A percentile compares a stretch with the other conserved stretches of the same genome.
These are phyloP conservation scores for Pherbina coryleti DNA, from an alignment of 2,888 invertebrate genomes.

Conservation along the genomic window DNA sequence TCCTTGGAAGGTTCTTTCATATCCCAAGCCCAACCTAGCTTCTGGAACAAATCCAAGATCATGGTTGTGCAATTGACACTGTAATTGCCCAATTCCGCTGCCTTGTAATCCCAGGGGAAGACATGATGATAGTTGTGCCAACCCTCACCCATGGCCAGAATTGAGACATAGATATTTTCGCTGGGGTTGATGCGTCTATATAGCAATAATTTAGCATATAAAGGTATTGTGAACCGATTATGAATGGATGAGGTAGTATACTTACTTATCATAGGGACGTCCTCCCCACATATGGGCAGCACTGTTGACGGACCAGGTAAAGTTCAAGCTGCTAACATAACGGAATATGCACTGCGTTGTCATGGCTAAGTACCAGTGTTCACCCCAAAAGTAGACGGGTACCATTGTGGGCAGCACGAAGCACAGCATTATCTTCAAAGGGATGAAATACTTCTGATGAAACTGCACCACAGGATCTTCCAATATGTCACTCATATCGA, in stretches of 20 bases:
- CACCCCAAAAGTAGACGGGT: conserved; percentile 80
- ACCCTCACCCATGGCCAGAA: conserved; percentile 85
- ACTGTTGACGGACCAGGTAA: conserved; percentile 92
- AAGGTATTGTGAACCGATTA: neutral
- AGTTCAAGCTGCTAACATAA: conserved; percentile 81
- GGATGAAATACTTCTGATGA: conserved; percentile 80
- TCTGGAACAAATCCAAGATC: conserved; percentile 78
- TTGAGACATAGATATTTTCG: conserved; percentile 81
- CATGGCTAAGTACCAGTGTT: conserved; percentile 76
- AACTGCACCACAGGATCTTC: conserved; percentile 83
- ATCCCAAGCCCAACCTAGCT: conserved; percentile 83
- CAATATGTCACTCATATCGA: conserved; percentile 86
- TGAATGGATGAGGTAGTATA: conserved; percentile 38
- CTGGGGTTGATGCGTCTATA: conserved; percentile 81
- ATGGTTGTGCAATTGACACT: conserved; percentile 79
- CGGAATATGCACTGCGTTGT: conserved; percentile 78
- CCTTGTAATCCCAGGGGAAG: conserved; percentile 94
- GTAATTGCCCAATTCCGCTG: conserved; percentile 83
- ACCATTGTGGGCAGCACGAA: conserved; percentile 80
- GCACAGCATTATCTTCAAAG: conserved; percentile 77
- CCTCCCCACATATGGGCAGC: conserved; percentile 85
- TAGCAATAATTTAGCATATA: neutral
- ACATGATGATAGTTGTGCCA: conserved; percentile 97
- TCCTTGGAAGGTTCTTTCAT: conserved; percentile 76
- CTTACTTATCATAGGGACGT: conserved; percentile 80